phyloP scores from a whole-genome alignment of 2,113 vertebrate genomes.

The Syngnathus scovelli region DNA sequence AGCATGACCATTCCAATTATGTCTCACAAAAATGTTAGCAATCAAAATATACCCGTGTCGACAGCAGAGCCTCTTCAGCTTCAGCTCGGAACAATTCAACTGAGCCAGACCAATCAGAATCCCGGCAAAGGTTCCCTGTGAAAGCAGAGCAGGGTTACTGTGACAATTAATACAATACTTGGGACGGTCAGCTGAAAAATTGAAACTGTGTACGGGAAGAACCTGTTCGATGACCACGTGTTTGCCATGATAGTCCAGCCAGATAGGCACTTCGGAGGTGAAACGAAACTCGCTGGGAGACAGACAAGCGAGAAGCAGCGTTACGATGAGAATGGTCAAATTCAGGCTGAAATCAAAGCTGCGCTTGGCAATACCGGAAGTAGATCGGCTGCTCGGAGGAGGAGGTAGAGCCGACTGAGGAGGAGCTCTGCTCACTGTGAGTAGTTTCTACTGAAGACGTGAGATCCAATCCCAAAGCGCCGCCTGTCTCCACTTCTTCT shows the following conservation, averaged over 20 bases:
- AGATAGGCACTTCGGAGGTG: constrained; percentile 89
- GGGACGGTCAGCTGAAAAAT: neutral
- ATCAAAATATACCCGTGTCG: constrained; percentile 75
- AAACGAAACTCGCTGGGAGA: constrained; percentile 84
- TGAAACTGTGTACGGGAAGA: neutral
- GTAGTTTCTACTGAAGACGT: constrained; percentile 71
- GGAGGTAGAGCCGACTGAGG: constrained; percentile 70
- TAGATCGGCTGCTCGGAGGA: constrained; percentile 85
- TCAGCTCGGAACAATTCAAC: constrained; percentile 88
- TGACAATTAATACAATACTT: neutral
- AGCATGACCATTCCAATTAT: neutral
- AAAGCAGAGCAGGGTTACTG: constrained; percentile 13
- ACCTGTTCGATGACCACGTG: constrained; percentile 87
- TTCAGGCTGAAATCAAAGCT: neutral
- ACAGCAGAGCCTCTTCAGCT: constrained; percentile 86
- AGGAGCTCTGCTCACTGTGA: constrained; percentile 71
- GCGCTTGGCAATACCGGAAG: constrained; percentile 72
- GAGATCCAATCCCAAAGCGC: constrained; percentile 58
- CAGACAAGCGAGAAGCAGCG: neutral
- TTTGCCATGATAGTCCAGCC: constrained; percentile 89
- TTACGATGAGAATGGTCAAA: neutral
- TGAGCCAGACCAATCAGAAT: constrained; percentile 89
- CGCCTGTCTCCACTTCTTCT: constrained; percentile 55
- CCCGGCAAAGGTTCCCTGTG: constrained; percentile 85
- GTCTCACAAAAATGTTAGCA: neutral